Percentiles rank a stretch among this genome's conserved stretches.
These are phyloP conservation scores for Alviniconcha strummeri DNA, from an alignment of 2,888 invertebrate genomes.

Conservation along the genomic window DNA sequence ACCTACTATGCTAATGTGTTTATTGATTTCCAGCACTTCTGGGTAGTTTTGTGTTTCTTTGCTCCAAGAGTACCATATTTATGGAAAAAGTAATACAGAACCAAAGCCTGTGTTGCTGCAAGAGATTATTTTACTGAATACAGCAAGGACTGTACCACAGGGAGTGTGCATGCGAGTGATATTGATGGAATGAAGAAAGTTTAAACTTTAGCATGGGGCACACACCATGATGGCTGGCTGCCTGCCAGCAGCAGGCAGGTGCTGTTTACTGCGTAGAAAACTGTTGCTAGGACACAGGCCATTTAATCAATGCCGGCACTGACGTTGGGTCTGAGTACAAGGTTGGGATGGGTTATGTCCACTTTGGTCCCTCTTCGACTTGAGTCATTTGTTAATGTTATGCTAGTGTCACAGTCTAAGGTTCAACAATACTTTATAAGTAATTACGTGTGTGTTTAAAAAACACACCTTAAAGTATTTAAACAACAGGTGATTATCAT, in stretches of 20 bases:
- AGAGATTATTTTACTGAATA: too few relatives aligned
- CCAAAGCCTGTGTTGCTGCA: background rate
- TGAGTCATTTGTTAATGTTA: background rate
- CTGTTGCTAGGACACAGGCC: conserved; percentile 28
- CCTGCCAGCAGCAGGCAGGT: conserved; percentile 26
- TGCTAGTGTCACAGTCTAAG: background rate
- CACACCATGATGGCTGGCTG: background rate
- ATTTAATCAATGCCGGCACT: conserved; percentile 19
- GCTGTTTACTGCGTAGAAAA: conserved; percentile 26
- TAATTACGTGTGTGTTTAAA: background rate
- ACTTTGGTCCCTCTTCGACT: background rate
- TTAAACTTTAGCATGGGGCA: conserved; percentile 23
- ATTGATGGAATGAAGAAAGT: background rate
- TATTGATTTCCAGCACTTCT: conserved; percentile 33
- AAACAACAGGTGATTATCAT: too few relatives aligned
- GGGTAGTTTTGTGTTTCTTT: conserved; percentile 34
- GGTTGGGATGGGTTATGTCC: background rate
- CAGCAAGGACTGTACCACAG: too few relatives aligned
- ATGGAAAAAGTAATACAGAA: background rate
- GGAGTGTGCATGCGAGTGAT: too few relatives aligned
- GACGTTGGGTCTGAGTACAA: background rate
- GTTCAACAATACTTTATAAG: background rate
- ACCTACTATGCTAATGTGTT: conserved; percentile 42
- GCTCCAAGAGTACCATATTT: conserved; percentile 20
- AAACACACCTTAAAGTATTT: background rate